Base-by-base conservation (phyloP, 2,797 vertebrate genomes). In the Neopelma chrysocephalum region DNA sequence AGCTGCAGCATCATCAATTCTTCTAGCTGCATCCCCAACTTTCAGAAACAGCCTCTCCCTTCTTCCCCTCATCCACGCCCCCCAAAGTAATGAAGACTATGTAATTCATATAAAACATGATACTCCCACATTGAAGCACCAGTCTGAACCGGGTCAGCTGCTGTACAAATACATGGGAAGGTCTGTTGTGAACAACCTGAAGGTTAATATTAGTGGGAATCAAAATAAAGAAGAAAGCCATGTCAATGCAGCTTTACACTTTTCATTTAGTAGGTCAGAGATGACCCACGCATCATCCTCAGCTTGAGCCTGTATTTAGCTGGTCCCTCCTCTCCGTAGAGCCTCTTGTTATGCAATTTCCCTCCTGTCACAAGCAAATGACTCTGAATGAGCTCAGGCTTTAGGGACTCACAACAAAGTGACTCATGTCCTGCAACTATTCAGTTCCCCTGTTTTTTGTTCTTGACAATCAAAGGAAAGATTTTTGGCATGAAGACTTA, bases 151-250 rank as follows among this genome's bases (percentile, higher is more conserved):
- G 58, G n/a, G 47, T 68, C 62, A 89, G 72, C 32, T 71, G 48
- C 54, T 90, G 15, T 50, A 51, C 43, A 84, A 29, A 31, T 2
- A 71, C 21, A 11, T 1, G 4, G 22, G 53, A 57, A 91, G 34
- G 34, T 57, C n/a, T 65, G 40, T 3, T 85, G 57, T 34, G 58
- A 86, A 38, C 20, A 89, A 18, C 58, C 40, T 76, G n/a, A 54
- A 69, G 22, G 47, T 66, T 66, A 45, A 8, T 32, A 71, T 69
- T 84, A 76, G 51, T 18, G 21, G 32, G 27, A 19, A 75, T 38
- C 19, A 77, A 34, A 92, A 87, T 50, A 76, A 94, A 83, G 65
- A 70, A 81, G 5, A 83, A 64, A 94, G 82, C 66, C 76, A 73
- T 16, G 20, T 54, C 82, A 56, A 4, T 10, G 36, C 66, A 84